Evolutionary conservation across 2,888 invertebrate species (phyloP).

Genomic region (Eurytoma californica): DNA sequence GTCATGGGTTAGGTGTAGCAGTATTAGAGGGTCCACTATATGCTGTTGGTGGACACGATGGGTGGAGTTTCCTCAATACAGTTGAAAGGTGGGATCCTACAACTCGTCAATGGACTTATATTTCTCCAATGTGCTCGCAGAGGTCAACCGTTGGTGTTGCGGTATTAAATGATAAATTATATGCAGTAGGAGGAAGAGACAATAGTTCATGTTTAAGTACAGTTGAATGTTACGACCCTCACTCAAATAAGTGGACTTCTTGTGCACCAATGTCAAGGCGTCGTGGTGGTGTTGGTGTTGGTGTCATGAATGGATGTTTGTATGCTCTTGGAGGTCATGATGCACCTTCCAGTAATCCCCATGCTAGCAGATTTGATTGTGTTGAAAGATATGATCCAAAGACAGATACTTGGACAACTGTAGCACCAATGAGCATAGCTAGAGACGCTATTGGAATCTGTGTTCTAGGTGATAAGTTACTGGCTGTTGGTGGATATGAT

Average conservation of each 20-base stretch:
- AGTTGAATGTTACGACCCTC: slow-evolving; percentile 88
- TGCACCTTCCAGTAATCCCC: slow-evolving; percentile 91
- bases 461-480: slow-evolving; percentile 87
- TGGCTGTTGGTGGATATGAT: slow-evolving; percentile 94
- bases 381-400: slow-evolving; percentile 87
- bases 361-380: slow-evolving; percentile 89
- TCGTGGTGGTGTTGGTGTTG: slow-evolving; percentile 92
- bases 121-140: slow-evolving; percentile 92
- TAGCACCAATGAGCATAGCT: slow-evolving; percentile 88
- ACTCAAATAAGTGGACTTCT: slow-evolving; percentile 87
- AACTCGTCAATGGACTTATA: slow-evolving; percentile 91
- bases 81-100: slow-evolving; percentile 95
- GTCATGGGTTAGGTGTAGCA: slow-evolving; percentile 86
- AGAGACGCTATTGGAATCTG: slow-evolving; percentile 93
- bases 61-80: slow-evolving; percentile 95
- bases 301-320: slow-evolving; percentile 90
- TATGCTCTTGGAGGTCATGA: slow-evolving; percentile 97
- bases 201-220: slow-evolving; percentile 92
- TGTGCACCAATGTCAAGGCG: slow-evolving; percentile 92
- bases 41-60: slow-evolving; percentile 97
- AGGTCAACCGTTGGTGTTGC: slow-evolving; percentile 94
- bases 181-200: slow-evolving; percentile 95
- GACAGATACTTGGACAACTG: slow-evolving; percentile 91
- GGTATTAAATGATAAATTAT: slow-evolving; percentile 87
- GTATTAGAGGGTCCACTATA: slow-evolving; percentile 90